Evolutionary conservation across 2,797 vertebrate species (phyloP), one percentile per base, ranked within the genome.

Genomic region (Periophthalmus magnuspinnatus): DNA sequence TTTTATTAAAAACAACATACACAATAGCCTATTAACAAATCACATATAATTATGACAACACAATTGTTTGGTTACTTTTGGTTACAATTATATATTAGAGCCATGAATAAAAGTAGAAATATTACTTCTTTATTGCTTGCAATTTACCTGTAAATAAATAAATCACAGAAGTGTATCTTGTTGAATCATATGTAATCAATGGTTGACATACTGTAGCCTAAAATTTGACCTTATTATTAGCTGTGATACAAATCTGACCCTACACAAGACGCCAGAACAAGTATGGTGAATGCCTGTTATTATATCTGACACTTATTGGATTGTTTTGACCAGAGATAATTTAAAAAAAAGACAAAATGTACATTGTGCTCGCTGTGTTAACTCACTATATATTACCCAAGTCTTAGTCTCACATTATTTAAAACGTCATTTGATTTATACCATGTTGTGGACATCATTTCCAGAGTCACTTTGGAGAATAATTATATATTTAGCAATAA

Each of bases 141-240:
- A 88, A 81, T 76, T 82, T 87, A 88, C 84, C 75, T 86, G 73
- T 80, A 89, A 88, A 93, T 93, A 94, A 91, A 87, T 41, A 80
- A 65, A 77, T n/a, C 66, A 47, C 67, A 75, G 6, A 68, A 52
- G 70, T 72, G 7, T 72, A 24, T 45, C 13, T 45, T 45, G 41
- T 45, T 14, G 13, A 76, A 67, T 56, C 71, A 41, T 14, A 16
- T 61, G 66, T 34, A 32, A 36, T 45, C 76, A n/a, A 75, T 70
- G 64, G 14, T 70, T 56, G 57, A 72, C 32, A 41, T 60, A 78
- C 50, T 70, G 21, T 17, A 45, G 4, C 41, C 13, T 22, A 22
- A 55, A 55, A 24, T 21, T 55, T 21, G 52, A 22, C 8, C 52
- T 24, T 55, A 70, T 58, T 17, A 28, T 64, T 16, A 58, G 68